phyloP scores from a whole-genome alignment of 2,113 vertebrate species.

The Tapirus terrestris region DNA sequence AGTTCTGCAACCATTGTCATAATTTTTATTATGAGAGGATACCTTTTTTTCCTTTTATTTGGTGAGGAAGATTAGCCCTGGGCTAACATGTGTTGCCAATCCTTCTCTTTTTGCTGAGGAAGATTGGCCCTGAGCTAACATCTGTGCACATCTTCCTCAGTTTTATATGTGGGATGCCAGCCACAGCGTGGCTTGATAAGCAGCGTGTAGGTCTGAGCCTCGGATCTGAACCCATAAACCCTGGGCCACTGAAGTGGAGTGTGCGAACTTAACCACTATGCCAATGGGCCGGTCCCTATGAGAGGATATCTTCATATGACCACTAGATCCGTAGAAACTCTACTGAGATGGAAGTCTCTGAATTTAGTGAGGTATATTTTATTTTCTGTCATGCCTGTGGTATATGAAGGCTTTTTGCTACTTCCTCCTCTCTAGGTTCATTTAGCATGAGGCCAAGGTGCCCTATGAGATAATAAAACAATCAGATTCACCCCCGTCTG shows the following conservation, averaged over 20 bases:
- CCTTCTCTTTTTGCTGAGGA: no score
- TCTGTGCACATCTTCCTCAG: no score
- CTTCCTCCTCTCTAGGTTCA: neutral
- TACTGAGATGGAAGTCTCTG: neutral
- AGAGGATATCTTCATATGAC: neutral
- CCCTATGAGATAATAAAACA: neutral
- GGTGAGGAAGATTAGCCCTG: no score
- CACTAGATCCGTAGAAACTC: neutral
- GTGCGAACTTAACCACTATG: neutral
- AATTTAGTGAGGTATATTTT: neutral
- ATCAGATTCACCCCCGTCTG: neutral
- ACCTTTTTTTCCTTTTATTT: neutral
- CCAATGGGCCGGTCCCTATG: no score
- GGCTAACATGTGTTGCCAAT: no score
- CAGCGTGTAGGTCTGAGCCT: no score
- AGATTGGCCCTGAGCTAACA: no score
- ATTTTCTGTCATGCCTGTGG: neutral
- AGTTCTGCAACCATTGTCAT: neutral
- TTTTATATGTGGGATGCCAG: no score
- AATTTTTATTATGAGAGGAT: neutral
- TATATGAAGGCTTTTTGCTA: neutral
- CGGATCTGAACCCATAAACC: no score
- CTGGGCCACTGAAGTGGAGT: no score
- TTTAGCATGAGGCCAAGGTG: neutral
- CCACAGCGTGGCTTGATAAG: no score